Conservation (phyloP, 2,888 invertebrate species). For the Panzeria rudis region DNA sequence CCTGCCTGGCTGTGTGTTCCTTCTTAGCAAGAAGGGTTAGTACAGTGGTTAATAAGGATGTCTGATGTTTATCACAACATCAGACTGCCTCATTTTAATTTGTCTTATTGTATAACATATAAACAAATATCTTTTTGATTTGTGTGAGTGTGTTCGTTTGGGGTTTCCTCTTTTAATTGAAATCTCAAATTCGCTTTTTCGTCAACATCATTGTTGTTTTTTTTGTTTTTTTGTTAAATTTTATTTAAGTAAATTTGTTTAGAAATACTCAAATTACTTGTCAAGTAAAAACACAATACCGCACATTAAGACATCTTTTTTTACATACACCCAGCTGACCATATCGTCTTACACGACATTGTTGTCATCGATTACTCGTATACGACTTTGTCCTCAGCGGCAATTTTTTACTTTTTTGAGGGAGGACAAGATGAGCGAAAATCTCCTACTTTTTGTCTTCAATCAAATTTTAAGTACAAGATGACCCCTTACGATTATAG, state of each 20-base stretch:
- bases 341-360: too few relatives aligned
- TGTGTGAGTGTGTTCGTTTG: slow-evolving; percentile 26
- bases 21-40: slow-evolving; percentile 41
- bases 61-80: slow-evolving; percentile 70
- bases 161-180: slow-evolving; percentile 70
- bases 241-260: slow-evolving; percentile 63
- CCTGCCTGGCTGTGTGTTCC: neutral
- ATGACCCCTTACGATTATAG: too few relatives aligned
- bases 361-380: too few relatives aligned
- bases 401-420: too few relatives aligned
- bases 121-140: slow-evolving; percentile 15
- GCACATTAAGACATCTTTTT: slow-evolving; percentile 56
- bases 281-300: slow-evolving; percentile 61
- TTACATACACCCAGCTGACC: too few relatives aligned
- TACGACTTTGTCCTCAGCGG: too few relatives aligned
- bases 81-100: slow-evolving; percentile 59
- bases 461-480: too few relatives aligned
- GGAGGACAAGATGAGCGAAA: too few relatives aligned
- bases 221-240: slow-evolving; percentile 40
- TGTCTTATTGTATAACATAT: slow-evolving; percentile 61
- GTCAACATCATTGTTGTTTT: slow-evolving; percentile 41
- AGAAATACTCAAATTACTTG: slow-evolving; percentile 68
- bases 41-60: slow-evolving; percentile 60
- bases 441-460: too few relatives aligned
- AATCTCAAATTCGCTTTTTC: slow-evolving; percentile 62